These are phyloP conservation scores for Diachasmimorpha longicaudata DNA, from an alignment of 1,140 invertebrate genomes.

Conservation along the genomic window DNA sequence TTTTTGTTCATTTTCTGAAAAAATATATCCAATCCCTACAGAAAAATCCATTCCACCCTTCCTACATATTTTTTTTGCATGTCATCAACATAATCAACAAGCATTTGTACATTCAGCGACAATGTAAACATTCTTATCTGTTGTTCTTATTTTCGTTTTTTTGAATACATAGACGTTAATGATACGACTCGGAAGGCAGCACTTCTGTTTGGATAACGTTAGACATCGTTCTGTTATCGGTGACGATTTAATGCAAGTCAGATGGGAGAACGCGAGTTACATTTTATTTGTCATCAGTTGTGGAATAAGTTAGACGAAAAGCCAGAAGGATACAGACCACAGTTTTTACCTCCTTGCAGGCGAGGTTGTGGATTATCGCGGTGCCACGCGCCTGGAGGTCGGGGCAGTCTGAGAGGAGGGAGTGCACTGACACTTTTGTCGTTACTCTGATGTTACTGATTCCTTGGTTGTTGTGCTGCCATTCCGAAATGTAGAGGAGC, in stretches of 20 bases:
- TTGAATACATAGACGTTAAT: conserved; percentile 10
- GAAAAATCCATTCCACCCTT: conserved; percentile 45
- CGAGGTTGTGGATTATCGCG: conserved; percentile 89
- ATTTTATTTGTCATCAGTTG: not conserved
- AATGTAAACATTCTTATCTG: conserved; percentile 9
- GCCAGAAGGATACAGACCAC: conserved; percentile 80
- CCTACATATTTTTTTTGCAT: too few relatives aligned
- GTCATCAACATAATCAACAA: conserved; percentile 25
- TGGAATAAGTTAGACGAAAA: conserved; percentile 30
- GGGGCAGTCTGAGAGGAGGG: conserved; percentile 75
- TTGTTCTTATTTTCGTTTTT: not conserved
- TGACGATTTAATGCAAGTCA: conserved; percentile 19
- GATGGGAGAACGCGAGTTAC: not conserved
- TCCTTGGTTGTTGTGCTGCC: conserved; percentile 75
- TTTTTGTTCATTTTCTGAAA: conserved; percentile 78
- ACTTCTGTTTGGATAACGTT: conserved; percentile 45
- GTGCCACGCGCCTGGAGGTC: conserved; percentile 80
- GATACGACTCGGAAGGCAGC: conserved; percentile 51
- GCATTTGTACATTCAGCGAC: conserved; percentile 29
- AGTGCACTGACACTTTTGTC: conserved; percentile 89
- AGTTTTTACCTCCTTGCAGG: conserved; percentile 95
- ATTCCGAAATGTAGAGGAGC: conserved; percentile 92
- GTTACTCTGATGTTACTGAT: conserved; percentile 90
- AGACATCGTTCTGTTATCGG: conserved; percentile 16
- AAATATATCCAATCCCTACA: conserved; percentile 58